These are phyloP conservation scores for Dysdera silvatica DNA, from an alignment of 1,140 invertebrate species.

Conservation along the genomic window DNA sequence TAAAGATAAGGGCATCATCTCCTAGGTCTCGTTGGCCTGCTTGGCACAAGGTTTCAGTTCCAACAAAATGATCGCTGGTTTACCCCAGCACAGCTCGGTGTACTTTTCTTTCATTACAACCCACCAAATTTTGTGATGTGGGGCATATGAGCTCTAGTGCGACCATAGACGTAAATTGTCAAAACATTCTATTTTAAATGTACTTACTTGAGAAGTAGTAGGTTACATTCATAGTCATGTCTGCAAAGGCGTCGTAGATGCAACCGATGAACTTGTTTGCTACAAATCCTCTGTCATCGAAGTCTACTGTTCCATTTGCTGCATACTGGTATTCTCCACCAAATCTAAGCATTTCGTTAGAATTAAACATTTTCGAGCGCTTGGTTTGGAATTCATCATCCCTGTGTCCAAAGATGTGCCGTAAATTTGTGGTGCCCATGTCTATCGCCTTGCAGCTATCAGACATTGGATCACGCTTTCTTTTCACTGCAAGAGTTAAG, in stretches of 20 bases:
- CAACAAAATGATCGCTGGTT: no score
- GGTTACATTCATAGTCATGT: not conserved
- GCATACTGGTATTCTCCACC: conserved; percentile 1
- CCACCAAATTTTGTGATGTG: no score
- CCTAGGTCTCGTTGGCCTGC: no score
- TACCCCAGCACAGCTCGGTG: no score
- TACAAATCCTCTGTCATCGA: not conserved
- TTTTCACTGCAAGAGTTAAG: not conserved
- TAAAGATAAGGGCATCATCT: no score
- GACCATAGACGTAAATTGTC: no score
- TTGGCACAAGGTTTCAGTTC: no score
- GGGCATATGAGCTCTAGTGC: no score
- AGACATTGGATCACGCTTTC: conserved; percentile 3
- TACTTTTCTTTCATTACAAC: no score
- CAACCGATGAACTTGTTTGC: conserved; percentile 8
- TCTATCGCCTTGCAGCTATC: not conserved
- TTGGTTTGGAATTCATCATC: not conserved
- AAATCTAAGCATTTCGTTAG: not conserved
- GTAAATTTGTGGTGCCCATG: not conserved
- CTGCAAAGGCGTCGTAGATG: not conserved
- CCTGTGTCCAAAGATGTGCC: not conserved
- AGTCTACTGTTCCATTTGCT: not conserved
- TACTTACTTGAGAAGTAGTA: conserved; percentile 6
- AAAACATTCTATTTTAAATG: no score
- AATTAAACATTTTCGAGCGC: not conserved